Percentiles rank a stretch among this genome's conserved stretches.
Conservation (phyloP, 2,888 invertebrate genomes). For the Strigamia crassipes region DNA sequence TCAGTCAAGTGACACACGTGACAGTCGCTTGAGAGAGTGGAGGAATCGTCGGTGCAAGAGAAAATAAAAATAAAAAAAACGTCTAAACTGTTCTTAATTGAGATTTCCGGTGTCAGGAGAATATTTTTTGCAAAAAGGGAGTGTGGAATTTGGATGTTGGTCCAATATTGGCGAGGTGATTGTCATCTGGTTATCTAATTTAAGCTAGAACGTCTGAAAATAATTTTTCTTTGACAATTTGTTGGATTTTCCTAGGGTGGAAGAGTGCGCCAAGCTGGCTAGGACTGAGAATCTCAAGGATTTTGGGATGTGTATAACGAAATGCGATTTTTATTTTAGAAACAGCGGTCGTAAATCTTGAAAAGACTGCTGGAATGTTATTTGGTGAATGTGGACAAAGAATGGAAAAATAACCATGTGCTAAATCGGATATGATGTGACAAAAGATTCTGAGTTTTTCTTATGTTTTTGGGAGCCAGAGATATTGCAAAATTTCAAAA, state of each 20-base stretch:
- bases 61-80: too few relatives aligned
- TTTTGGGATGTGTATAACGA: neutral
- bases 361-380: neutral
- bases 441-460: too few relatives aligned
- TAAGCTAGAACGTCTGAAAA: neutral
- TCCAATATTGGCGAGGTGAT: neutral
- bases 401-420: too few relatives aligned
- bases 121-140: neutral
- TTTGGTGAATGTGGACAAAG: neutral
- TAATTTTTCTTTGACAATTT: conserved; percentile 18
- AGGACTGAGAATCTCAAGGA: neutral
- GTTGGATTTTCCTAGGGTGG: neutral
- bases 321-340: neutral
- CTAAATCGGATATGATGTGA: too few relatives aligned
- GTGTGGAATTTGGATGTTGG: neutral
- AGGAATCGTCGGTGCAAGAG: neutral
- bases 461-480: too few relatives aligned
- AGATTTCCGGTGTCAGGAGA: conserved; percentile 2
- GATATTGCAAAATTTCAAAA: too few relatives aligned
- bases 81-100: neutral
- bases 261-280: conserved; percentile 22
- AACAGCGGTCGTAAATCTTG: neutral
- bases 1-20: conserved; percentile 34
- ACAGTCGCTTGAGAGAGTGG: conserved; percentile 6
- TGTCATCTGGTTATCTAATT: neutral